These are phyloP conservation scores for Bryconaethiops microstoma DNA, from an alignment of 2,797 vertebrate genomes.

Conservation along the genomic window DNA sequence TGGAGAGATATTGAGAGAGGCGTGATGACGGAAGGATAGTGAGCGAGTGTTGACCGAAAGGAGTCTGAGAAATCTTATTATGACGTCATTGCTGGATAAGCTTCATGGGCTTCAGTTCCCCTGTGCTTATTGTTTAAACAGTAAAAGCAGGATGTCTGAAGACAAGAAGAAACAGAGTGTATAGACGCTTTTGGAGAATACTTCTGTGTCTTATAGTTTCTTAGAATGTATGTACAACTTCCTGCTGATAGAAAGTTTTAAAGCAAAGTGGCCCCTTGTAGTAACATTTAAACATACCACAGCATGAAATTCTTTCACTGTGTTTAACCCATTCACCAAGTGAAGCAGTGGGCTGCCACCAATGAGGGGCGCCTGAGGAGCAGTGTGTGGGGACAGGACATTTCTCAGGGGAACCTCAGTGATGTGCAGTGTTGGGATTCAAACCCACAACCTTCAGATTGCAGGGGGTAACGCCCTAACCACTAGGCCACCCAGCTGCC, in stretches of 20 bases:
- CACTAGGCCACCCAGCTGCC: too few species aligned
- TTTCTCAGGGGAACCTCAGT: too few species aligned
- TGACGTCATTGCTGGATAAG: constrained; percentile 13
- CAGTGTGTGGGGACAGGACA: too few species aligned
- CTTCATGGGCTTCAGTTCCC: neutral
- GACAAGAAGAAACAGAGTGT: neutral
- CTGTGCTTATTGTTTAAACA: constrained; percentile 25
- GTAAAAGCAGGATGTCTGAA: neutral
- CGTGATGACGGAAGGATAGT: neutral
- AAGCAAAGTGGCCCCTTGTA: too few species aligned
- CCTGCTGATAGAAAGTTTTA: neutral
- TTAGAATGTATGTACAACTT: neutral
- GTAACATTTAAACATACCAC: too few species aligned
- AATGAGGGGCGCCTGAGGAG: too few species aligned
- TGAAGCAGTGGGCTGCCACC: too few species aligned
- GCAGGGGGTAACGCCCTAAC: too few species aligned
- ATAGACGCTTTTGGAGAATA: neutral
- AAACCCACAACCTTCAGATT: too few species aligned
- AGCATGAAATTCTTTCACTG: too few species aligned
- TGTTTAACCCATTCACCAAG: too few species aligned
- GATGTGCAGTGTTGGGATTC: too few species aligned
- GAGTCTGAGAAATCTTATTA: constrained; percentile 21
- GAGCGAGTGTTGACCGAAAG: constrained; percentile 11
- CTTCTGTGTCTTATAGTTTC: neutral
- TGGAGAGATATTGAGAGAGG: constrained; percentile 5